These are phyloP conservation scores for Allophyes oxyacanthae DNA, from an alignment of 2,888 invertebrate species.

Conservation along the genomic window DNA sequence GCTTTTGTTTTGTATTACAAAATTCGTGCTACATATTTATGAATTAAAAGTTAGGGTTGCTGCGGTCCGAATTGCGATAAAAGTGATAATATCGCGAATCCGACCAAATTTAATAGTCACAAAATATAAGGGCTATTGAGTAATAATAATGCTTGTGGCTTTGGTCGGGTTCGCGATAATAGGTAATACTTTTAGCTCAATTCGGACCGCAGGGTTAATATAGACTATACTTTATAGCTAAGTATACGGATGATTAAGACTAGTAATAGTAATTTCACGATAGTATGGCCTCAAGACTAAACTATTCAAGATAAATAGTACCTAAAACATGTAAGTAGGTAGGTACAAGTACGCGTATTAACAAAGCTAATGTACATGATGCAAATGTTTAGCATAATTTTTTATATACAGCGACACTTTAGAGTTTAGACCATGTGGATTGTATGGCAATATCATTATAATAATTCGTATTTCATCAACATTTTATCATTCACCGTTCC, in stretches of 20 bases:
- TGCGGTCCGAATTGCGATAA: no score
- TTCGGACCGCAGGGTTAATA: no score
- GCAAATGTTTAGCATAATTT: conserved; percentile 44
- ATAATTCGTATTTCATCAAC: conserved; percentile 6
- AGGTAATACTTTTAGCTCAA: no score
- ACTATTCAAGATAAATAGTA: conserved; percentile 53
- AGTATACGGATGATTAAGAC: conserved; percentile 56
- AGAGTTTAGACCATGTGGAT: conserved; percentile 60
- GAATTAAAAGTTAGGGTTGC: no score
- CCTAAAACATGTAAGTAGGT: conserved; percentile 38
- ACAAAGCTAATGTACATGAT: conserved; percentile 55
- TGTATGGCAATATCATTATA: conserved; percentile 59
- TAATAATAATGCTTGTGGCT: no score
- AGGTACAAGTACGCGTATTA: conserved; percentile 44
- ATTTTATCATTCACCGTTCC: not conserved
- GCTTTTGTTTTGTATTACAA: conserved; percentile 10
- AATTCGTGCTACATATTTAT: no score
- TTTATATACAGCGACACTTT: conserved; percentile 66
- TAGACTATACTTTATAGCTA: conserved; percentile 21
- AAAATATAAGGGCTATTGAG: conserved; percentile 1
- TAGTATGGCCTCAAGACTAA: conserved; percentile 77
- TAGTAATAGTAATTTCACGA: conserved; percentile 71
- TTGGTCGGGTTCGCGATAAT: no score
- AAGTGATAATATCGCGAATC: no score
- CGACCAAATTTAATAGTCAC: no score